Evolutionary conservation across 2,888 invertebrate species (phyloP), one percentile per base, ranked within the genome.

Genomic region (Rhimphoctona megacephalus): DNA sequence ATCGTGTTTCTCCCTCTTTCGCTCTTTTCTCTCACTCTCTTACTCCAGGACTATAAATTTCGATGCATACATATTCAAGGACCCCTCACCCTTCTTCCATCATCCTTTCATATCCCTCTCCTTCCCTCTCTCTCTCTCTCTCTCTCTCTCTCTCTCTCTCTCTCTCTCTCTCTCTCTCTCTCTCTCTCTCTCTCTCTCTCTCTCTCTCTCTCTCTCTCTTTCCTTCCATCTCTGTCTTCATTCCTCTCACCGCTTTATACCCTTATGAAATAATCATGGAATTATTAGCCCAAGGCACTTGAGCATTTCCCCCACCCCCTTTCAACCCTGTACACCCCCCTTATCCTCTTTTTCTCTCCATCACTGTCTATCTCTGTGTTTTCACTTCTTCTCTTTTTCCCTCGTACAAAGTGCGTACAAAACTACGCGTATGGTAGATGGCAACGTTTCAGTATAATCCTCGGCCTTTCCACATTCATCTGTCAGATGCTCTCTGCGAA

Each of bases 261-360:
- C 90, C 92, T 92, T 93, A 92, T 93, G 92, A 93, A 93, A 93
- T 93, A 93, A 93, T 92, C 93, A 93, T 92, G 90, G 90, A 92
- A 92, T 93, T 93, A 92, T 93, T 91, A 91, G 90, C 91, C 89
- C 88, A 83, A 86, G 89, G 89, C 89, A 88, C 90, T 89, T 80
- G 88, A 73, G 74, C 67, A 30, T 67, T 86, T 77, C 52, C 57
- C 80, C 64, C 54, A 30, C 81, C 61, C 69, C 39, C 30, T 61
- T 61, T 17, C 61, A 72, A 61, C 30, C 73, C 33, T 46, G 22
- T 70, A 49, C 61, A 39, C 25, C 61, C 30, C 25, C 49, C 78
- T 61, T 14, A 39, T n/a, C 14, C 22, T 73, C 67, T 43, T 67
- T 39, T 5, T 39, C 49, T 25, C 22, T 67, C 67, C 8, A 52